Evolutionary conservation across 2,113 vertebrate genomes (phyloP).

Genomic region (Nothoprocta pentlandii): DNA sequence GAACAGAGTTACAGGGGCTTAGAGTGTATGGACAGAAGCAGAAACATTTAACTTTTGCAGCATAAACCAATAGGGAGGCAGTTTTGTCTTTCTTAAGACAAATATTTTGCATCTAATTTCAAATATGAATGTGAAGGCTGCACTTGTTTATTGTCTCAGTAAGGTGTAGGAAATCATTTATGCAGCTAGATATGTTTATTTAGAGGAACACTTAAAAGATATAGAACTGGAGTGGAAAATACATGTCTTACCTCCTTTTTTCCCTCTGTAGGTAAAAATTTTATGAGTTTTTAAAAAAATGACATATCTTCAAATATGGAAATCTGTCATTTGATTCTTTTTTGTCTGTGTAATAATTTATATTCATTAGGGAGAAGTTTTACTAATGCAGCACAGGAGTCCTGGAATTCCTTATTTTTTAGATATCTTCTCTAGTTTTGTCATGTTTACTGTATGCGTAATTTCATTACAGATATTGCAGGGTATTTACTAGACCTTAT

Average conservation of each 20-base stretch:
- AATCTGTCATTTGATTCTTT: not conserved
- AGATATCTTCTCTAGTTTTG: not conserved
- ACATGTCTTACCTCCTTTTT: not conserved
- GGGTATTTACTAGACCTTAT: not conserved
- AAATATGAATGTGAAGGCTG: not conserved
- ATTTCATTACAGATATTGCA: not conserved
- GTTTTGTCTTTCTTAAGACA: not conserved
- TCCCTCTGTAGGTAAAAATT: not conserved
- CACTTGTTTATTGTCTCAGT: conserved; percentile 2
- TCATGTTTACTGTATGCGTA: not conserved
- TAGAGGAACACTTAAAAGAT: not conserved
- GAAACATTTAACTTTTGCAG: conserved; percentile 2
- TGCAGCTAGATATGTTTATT: not conserved
- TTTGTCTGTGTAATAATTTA: not conserved
- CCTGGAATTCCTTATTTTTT: not conserved
- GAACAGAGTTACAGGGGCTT: not conserved
- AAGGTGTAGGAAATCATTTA: conserved; percentile 1
- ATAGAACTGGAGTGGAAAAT: not conserved
- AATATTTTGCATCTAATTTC: conserved; percentile 11
- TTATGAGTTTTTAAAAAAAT: not conserved
- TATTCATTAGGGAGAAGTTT: not conserved
- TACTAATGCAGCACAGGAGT: not conserved
- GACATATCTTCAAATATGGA: not conserved
- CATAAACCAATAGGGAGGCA: not conserved
- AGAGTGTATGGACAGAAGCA: not conserved